phyloP scores from a whole-genome alignment of 2,113 vertebrate genomes.

The Apteryx mantelli region DNA sequence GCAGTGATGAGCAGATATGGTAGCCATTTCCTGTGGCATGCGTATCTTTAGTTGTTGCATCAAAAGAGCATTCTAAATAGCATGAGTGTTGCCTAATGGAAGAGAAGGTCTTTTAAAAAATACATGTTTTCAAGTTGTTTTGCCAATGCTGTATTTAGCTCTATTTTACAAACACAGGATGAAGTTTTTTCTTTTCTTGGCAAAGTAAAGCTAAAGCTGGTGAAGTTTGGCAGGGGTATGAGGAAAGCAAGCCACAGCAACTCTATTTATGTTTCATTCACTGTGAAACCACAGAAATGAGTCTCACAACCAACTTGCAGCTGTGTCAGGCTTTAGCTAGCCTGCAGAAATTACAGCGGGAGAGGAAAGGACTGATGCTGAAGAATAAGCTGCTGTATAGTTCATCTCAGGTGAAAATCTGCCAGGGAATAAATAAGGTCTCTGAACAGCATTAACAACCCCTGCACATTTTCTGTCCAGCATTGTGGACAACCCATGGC shows the following conservation, averaged over 20 bases:
- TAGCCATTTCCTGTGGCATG: neutral
- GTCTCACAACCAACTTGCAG: neutral
- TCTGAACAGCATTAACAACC: neutral
- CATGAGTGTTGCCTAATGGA: fast-evolving
- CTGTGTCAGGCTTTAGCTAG: neutral
- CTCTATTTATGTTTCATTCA: neutral
- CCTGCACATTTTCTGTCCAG: neutral
- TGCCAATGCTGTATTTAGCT: neutral
- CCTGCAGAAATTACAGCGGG: neutral
- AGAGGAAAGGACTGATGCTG: neutral
- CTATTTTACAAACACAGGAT: neutral
- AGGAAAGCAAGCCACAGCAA: neutral
- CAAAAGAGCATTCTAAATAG: neutral
- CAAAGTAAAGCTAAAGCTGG: neutral
- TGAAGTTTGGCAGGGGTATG: neutral
- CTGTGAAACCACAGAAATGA: neutral
- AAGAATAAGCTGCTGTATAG: neutral
- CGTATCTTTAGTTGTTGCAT: neutral
- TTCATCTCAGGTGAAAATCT: neutral
- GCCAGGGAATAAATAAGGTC: neutral
- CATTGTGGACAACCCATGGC: neutral
- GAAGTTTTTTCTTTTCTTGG: neutral
- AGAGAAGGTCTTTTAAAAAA: neutral
- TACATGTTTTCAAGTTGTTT: neutral
- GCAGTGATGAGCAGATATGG: neutral